These are phyloP conservation scores for Cepphus grylle DNA, from an alignment of 2,113 vertebrate genomes.

Conservation along the genomic window DNA sequence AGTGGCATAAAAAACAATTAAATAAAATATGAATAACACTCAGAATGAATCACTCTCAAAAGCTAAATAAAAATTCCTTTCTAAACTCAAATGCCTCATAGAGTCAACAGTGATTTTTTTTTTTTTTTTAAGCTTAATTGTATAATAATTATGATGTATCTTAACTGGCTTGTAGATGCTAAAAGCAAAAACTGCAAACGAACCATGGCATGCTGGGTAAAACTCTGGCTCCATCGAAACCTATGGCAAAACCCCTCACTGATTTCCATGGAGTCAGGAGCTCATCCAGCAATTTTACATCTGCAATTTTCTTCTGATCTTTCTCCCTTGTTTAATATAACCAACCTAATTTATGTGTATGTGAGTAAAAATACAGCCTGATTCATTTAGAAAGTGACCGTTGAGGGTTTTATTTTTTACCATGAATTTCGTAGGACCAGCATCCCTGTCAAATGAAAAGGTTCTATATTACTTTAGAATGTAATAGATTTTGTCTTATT, in stretches of 20 bases:
- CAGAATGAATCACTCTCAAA: constrained; percentile 28
- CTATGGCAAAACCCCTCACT: not conserved
- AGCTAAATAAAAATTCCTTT: constrained; percentile 55
- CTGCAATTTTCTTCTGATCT: constrained; percentile 66
- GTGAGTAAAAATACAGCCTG: constrained; percentile 75
- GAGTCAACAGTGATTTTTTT: constrained; percentile 55
- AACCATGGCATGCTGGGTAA: constrained; percentile 39
- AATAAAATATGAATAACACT: constrained; percentile 22
- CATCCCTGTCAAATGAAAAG: constrained; percentile 71
- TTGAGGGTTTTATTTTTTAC: constrained; percentile 56
- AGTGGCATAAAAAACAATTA: constrained; percentile 37
- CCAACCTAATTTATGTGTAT: constrained; percentile 74
- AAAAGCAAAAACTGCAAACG: constrained; percentile 61
- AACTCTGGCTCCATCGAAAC: not conserved
- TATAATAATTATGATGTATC: constrained; percentile 61
- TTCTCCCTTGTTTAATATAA: constrained; percentile 74
- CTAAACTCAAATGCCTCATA: constrained; percentile 60
- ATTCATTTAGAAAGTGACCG: constrained; percentile 78
- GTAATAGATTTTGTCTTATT: constrained; percentile 80
- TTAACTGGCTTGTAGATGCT: constrained; percentile 66
- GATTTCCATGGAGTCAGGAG: not conserved
- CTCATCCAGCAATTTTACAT: constrained; percentile 58
- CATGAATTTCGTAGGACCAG: constrained; percentile 74
- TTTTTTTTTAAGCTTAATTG: constrained; percentile 55
- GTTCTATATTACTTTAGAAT: constrained; percentile 84